Evolutionary conservation across 2,888 invertebrate species (phyloP).

Genomic region (Dysmachus trigonus): DNA sequence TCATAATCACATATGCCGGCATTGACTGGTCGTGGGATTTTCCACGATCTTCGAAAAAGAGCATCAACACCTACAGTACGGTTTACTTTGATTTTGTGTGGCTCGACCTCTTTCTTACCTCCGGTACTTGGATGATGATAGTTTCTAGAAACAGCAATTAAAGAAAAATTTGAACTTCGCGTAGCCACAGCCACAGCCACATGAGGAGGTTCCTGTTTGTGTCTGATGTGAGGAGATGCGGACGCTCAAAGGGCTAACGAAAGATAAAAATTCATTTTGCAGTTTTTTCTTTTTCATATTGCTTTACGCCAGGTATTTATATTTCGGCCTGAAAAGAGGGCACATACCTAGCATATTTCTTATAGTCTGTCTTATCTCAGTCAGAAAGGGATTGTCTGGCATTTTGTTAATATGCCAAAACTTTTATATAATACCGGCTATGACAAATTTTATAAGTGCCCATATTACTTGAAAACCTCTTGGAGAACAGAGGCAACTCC

Average conservation of each 20-base stretch:
- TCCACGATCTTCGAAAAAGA: constrained; percentile 30
- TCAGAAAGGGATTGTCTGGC: neutral
- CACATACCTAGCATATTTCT: neutral
- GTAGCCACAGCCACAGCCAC: neutral
- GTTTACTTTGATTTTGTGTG: constrained; percentile 20
- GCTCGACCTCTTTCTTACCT: neutral
- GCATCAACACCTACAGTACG: constrained; percentile 34
- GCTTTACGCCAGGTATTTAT: neutral
- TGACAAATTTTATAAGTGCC: neutral
- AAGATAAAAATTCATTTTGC: neutral
- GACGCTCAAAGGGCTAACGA: neutral
- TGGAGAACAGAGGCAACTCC: neutral
- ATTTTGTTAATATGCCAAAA: neutral
- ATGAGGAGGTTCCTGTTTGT: neutral
- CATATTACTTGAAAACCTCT: neutral
- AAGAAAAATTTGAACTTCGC: constrained; percentile 13
- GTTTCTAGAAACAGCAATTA: constrained; percentile 28
- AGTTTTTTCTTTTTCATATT: neutral
- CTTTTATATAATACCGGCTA: neutral
- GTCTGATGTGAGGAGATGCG: neutral
- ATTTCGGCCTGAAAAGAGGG: neutral
- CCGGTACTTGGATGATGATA: constrained; percentile 23
- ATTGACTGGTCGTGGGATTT: constrained; percentile 45
- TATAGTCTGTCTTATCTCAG: neutral
- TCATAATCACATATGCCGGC: constrained; percentile 50